Base-by-base conservation (phyloP, 35 echinoderm and acorn worm species). In the Diadema setosum region DNA sequence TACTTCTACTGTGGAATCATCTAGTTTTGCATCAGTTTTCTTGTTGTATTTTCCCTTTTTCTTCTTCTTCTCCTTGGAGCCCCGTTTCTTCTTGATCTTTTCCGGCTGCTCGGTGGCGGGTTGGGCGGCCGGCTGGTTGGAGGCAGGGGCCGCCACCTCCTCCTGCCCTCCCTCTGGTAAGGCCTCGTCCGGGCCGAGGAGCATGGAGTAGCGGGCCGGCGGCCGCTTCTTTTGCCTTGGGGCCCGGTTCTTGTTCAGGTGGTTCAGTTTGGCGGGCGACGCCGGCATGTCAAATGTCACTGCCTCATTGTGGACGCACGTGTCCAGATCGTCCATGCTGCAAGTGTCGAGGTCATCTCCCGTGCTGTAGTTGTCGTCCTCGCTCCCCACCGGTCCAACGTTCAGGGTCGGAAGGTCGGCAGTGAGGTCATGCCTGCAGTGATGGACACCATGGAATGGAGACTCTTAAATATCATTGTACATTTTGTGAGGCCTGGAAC, bases 171-270 rank as follows among this genome's bases (percentile, higher is more conserved):
- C n/a, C n/a, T n/a, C n/a, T n/a, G n/a, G n/a, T n/a, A n/a, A n/a
- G 23, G 60, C 39, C 23, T 82, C 59, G 5, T 90, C 81, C 31
- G 49, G 45, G 33, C 52, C 58, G 39, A 46, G 32, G 4, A 40
- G 60, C 48, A 33, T 61, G 60, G 33, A 70, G 46, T 73, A 94
- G 45, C 90, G 88, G 25, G 90, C 75, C 5, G 96, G 96, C 25
- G 45, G 80, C 16, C 96, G 85, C 35, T 92, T 91, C 30, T 63
- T 36, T 33, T 92, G 96, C 45, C 64, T 59, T 29, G 92, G 89
- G 34, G 92, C 96, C 40, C 96, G 75, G 75, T 91, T 86, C 41
- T 99, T 99, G 70, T 90, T 93, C 50, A 99, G 81, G 45, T 94
- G 89, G 23, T 35, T 87, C 15, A 99, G 93, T 39, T 59, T 82